A percentile compares a stretch with the other conserved stretches of the same genome.
phyloP scores from a whole-genome alignment of 1,140 invertebrate genomes.

The Dendrolimus kikuchii region DNA sequence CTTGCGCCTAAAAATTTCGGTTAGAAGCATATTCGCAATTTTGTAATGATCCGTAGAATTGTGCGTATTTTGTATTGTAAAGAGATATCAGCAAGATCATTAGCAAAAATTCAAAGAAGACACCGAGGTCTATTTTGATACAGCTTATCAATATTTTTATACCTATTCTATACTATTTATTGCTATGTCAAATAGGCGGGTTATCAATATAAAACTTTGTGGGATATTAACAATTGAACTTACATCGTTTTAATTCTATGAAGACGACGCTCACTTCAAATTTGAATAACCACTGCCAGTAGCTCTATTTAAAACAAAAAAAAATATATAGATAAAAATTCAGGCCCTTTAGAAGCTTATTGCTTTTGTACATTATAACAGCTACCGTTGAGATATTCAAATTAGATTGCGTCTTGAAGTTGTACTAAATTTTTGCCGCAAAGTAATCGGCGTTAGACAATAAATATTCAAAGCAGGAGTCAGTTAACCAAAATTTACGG shows the following conservation, averaged over 20 bases:
- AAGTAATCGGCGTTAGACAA: no score
- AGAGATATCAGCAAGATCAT: no score
- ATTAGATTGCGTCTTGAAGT: conserved; percentile 8
- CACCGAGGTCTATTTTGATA: conserved; percentile 36
- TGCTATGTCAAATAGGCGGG: conserved; percentile 70
- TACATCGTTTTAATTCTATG: conserved; percentile 9
- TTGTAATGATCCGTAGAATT: no score
- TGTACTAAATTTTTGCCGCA: neutral
- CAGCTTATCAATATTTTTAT: conserved; percentile 62
- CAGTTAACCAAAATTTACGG: conserved; percentile 36
- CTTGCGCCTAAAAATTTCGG: no score
- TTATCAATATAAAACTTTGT: conserved; percentile 54
- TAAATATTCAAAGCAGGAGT: conserved; percentile 4
- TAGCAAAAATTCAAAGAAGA: neutral
- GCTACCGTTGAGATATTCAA: neutral
- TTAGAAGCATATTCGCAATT: no score
- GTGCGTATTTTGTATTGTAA: no score
- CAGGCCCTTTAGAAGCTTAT: no score
- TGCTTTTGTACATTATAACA: no score
- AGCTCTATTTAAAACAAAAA: neutral
- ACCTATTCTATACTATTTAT: conserved; percentile 67
- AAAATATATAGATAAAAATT: neutral
- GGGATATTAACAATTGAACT: conserved; percentile 52
- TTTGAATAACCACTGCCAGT: no score
- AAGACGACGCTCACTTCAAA: neutral